Percentiles rank a stretch among this genome's conserved stretches.
phyloP scores from a whole-genome alignment of 2,888 invertebrate species.

The Drosophila nr. fundita region DNA sequence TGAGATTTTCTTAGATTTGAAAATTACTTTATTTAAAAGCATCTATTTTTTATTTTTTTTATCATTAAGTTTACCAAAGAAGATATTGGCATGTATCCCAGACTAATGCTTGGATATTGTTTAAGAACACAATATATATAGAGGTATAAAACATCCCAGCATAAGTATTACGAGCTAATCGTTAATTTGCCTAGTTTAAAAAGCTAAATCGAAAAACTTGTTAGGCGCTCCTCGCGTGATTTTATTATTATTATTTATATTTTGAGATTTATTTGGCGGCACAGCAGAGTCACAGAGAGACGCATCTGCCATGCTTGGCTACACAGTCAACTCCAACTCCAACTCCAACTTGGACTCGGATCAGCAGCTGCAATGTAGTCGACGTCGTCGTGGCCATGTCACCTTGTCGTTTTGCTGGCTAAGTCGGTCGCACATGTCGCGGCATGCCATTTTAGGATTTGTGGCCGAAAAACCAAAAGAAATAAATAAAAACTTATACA shows the following conservation, averaged over 20 bases:
- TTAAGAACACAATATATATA: no score
- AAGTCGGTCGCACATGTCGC: slow-evolving; percentile 82
- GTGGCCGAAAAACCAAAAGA: slow-evolving; percentile 64
- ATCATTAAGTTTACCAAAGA: neutral
- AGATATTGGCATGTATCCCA: neutral
- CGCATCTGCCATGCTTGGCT: slow-evolving; percentile 71
- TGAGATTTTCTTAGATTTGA: no score
- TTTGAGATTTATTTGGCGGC: slow-evolving; percentile 64
- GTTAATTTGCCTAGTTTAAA: neutral
- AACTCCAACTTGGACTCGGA: slow-evolving; percentile 40
- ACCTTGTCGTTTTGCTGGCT: slow-evolving; percentile 69
- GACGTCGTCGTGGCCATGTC: slow-evolving; percentile 59
- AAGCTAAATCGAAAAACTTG: slow-evolving; percentile 1
- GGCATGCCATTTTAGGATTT: slow-evolving; percentile 81
- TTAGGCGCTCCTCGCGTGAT: slow-evolving; percentile 38
- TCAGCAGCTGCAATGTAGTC: slow-evolving; percentile 49
- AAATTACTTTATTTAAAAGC: neutral
- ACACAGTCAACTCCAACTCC: slow-evolving; percentile 37
- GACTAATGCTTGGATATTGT: neutral
- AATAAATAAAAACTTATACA: slow-evolving; percentile 30
- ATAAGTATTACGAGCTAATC: neutral
- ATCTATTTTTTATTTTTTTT: no score
- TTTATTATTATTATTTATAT: slow-evolving; percentile 69
- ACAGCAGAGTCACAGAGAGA: slow-evolving; percentile 36
- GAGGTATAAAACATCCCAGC: neutral